phyloP scores from a whole-genome alignment of 2,797 vertebrate species.

The Lagodon rhomboides region DNA sequence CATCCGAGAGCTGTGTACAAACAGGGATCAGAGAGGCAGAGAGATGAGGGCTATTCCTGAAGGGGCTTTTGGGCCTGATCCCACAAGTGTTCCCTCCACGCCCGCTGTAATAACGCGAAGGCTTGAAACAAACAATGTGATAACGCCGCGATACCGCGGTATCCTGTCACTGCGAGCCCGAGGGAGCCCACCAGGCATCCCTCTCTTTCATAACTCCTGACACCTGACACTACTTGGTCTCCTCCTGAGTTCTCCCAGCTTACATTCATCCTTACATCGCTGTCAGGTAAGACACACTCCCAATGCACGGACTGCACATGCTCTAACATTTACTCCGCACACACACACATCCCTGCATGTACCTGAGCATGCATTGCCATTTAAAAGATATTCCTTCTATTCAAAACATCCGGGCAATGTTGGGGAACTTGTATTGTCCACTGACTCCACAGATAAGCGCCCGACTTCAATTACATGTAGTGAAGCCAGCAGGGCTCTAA shows the following conservation, averaged over 20 bases:
- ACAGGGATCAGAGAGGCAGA: slow-evolving; percentile 56
- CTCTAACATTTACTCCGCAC: not conserved
- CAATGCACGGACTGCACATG: not conserved
- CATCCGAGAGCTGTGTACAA: slow-evolving; percentile 56
- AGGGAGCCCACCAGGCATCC: slow-evolving; percentile 52
- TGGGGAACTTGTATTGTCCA: slow-evolving; percentile 60
- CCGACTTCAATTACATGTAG: slow-evolving; percentile 74
- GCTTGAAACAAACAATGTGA: slow-evolving; percentile 64
- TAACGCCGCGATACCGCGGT: slow-evolving; percentile 35
- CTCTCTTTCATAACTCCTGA: slow-evolving; percentile 55
- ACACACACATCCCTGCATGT: slow-evolving; percentile 6
- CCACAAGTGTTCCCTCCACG: slow-evolving; percentile 60
- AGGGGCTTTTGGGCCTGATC: slow-evolving; percentile 63
- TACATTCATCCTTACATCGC: slow-evolving; percentile 29
- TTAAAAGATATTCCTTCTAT: slow-evolving; percentile 49
- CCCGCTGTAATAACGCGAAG: slow-evolving; percentile 59
- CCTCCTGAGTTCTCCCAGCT: slow-evolving; percentile 20
- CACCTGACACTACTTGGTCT: slow-evolving; percentile 43
- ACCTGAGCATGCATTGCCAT: slow-evolving; percentile 13
- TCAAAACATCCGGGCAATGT: slow-evolving; percentile 49
- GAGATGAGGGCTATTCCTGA: slow-evolving; percentile 64
- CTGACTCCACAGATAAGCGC: slow-evolving; percentile 69
- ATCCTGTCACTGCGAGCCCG: slow-evolving; percentile 53
- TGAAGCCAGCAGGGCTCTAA: slow-evolving; percentile 72
- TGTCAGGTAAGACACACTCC: slow-evolving; percentile 36